A percentile compares a stretch with the other conserved stretches of the same genome.
These are phyloP conservation scores for Tetramorium alpestre DNA, from an alignment of 1,140 invertebrate genomes.

Conservation along the genomic window DNA sequence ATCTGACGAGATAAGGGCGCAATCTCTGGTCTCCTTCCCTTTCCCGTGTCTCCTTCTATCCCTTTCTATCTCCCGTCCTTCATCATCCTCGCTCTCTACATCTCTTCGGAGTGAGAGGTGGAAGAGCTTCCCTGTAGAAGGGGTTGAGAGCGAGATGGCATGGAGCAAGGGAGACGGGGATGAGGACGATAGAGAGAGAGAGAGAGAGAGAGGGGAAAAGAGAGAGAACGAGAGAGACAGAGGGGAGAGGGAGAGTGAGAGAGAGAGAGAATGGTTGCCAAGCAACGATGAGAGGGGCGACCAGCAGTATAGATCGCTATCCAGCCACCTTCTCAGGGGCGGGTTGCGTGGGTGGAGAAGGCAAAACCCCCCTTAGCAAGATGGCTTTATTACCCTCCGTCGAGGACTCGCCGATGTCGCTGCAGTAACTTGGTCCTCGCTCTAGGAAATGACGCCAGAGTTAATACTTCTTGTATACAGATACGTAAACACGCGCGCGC, in stretches of 20 bases:
- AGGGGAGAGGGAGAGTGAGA: not conserved
- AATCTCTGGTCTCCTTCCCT: conserved; percentile 63
- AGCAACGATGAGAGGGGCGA: conserved; percentile 79
- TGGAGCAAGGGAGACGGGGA: conserved; percentile 10
- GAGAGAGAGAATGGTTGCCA: conserved; percentile 75
- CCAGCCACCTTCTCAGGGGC: conserved; percentile 80
- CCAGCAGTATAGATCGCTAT: conserved; percentile 83
- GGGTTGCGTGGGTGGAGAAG: conserved; percentile 73
- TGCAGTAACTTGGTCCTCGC: conserved; percentile 79
- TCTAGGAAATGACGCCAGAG: conserved; percentile 81
- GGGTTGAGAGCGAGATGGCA: conserved; percentile 53
- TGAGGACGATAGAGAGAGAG: conserved; percentile 36
- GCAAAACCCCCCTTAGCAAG: conserved; percentile 78
- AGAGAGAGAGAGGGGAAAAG: not conserved
- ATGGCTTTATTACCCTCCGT: conserved; percentile 83
- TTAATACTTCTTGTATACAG: conserved; percentile 67
- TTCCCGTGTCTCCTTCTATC: conserved; percentile 13
- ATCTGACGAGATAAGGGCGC: conserved; percentile 78
- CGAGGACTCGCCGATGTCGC: conserved; percentile 81
- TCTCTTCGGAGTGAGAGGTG: conserved; percentile 44
- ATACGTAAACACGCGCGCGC: not conserved
- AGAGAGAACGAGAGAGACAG: not conserved
- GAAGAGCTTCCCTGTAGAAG: conserved; percentile 51
- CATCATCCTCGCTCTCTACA: conserved; percentile 54
- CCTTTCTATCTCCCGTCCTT: conserved; percentile 54